A percentile compares a stretch with the other conserved stretches of the same genome.
Evolutionary conservation across 2,888 invertebrate species (phyloP).

Genomic region (Lucinisca nassula): DNA sequence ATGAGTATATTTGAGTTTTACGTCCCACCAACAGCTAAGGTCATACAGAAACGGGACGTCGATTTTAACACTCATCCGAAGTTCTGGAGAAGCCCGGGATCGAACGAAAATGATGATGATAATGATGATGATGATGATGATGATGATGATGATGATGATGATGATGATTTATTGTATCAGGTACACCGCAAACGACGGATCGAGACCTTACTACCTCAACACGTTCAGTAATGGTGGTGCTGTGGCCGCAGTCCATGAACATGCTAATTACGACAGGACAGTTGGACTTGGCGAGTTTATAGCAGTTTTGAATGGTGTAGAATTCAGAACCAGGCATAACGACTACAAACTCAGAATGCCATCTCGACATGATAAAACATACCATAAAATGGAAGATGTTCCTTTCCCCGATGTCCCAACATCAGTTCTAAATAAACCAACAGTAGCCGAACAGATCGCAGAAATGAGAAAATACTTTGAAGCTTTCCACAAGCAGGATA

Average conservation of each 20-base stretch:
- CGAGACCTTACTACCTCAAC: slow-evolving; percentile 65
- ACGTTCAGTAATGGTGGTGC: slow-evolving; percentile 59
- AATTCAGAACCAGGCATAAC: slow-evolving; percentile 85
- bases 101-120: too few species aligned
- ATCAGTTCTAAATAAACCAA: slow-evolving; percentile 71
- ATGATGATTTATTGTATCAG: too few species aligned
- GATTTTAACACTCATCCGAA: too few species aligned
- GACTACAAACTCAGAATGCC: slow-evolving; percentile 82
- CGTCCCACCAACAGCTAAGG: too few species aligned
- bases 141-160: too few species aligned
- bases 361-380: slow-evolving; percentile 53
- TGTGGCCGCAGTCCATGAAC: slow-evolving; percentile 79
- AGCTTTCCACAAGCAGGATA: slow-evolving; percentile 79
- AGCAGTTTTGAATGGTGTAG: slow-evolving; percentile 82
- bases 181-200: slow-evolving; percentile 45
- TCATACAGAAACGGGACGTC: too few species aligned
- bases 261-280: slow-evolving; percentile 79
- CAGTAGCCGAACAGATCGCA: slow-evolving; percentile 70
- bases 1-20: too few species aligned
- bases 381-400: slow-evolving; percentile 75
- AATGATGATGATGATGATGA: too few species aligned
- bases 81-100: too few species aligned
- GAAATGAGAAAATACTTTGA: slow-evolving; percentile 84
- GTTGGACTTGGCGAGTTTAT: slow-evolving; percentile 79
- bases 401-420: slow-evolving; percentile 81